Conservation (phyloP, 2,797 vertebrate genomes). For the Argentina silus region DNA sequence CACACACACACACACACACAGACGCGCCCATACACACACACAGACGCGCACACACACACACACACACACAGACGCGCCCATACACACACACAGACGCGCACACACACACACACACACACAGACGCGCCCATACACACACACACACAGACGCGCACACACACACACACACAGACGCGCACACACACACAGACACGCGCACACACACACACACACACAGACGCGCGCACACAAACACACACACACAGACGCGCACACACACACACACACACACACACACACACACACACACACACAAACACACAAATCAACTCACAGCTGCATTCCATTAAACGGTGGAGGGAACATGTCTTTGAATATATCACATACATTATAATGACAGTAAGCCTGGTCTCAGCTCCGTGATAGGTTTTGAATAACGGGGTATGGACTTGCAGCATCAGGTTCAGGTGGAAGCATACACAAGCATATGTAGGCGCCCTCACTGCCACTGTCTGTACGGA, state of each 20-base stretch:
- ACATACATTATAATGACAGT: conserved; percentile 24
- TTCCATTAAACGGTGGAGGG: conserved; percentile 26
- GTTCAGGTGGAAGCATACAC: conserved; percentile 30
- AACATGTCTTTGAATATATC: conserved; percentile 39
- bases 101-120: no score
- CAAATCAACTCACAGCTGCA: conserved; percentile 53
- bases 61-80: no score
- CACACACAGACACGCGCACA: neutral
- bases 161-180: conserved; percentile 60
- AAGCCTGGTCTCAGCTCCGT: neutral
- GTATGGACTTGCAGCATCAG: conserved; percentile 55
- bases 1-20: conserved; percentile 18
- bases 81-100: no score
- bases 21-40: no score
- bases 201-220: neutral
- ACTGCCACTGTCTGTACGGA: neutral
- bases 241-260: conserved; percentile 53
- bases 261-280: no score
- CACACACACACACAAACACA: neutral
- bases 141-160: conserved; percentile 32
- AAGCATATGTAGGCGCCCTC: neutral
- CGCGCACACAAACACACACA: conserved; percentile 11
- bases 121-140: no score
- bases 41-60: no score
- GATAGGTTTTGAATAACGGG: conserved; percentile 22